Evolutionary conservation across 2,888 invertebrate species (phyloP).

Genomic region (Diabrotica balteata): DNA sequence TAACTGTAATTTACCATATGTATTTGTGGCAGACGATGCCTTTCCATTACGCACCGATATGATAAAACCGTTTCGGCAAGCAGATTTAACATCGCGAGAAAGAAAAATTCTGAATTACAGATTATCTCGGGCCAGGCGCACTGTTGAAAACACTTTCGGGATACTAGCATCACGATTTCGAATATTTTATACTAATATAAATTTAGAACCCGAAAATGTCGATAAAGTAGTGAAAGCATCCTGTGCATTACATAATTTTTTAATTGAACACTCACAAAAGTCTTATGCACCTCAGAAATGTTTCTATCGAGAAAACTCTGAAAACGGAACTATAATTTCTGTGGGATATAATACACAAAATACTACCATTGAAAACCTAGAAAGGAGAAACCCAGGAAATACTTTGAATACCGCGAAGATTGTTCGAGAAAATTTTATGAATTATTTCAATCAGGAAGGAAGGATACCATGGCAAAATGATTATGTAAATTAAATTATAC

Average conservation of each 20-base stretch:
- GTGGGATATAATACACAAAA: not conserved
- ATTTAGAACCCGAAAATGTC: not conserved
- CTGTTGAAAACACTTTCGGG: no score
- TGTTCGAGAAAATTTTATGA: not conserved
- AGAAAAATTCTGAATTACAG: not conserved
- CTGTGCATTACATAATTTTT: not conserved
- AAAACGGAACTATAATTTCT: not conserved
- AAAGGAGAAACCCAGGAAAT: conserved; percentile 6
- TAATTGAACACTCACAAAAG: not conserved
- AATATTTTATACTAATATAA: no score
- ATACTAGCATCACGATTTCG: no score
- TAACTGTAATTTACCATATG: conserved; percentile 10
- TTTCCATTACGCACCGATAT: conserved; percentile 13
- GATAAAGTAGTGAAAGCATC: not conserved
- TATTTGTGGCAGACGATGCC: conserved; percentile 49
- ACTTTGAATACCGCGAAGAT: not conserved
- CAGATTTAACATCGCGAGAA: not conserved
- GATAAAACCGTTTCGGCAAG: conserved; percentile 19
- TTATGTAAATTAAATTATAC: no score
- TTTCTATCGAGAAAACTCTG: not conserved
- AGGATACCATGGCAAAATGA: no score
- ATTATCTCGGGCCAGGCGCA: not conserved
- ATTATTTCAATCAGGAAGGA: not conserved
- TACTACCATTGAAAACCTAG: conserved; percentile 1
- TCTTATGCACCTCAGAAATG: not conserved